These are phyloP conservation scores for Stegophylla sp. DNA, from an alignment of 2,888 invertebrate species.

Conservation along the genomic window DNA sequence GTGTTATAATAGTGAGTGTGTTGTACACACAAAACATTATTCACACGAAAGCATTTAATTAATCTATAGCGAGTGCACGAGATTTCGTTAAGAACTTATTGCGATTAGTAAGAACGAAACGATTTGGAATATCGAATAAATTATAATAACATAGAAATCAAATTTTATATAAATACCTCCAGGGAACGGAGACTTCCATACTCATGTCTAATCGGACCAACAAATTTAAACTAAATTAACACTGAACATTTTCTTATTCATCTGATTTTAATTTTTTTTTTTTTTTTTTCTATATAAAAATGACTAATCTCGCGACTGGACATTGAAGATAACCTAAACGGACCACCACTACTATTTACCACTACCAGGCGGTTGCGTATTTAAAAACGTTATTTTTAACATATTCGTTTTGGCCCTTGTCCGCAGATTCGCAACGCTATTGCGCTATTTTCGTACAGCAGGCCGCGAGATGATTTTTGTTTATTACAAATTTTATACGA, in stretches of 20 bases:
- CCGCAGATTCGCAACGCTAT: conserved; percentile 49
- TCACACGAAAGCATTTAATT: not conserved
- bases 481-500: conserved; percentile 32
- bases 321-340: conserved; percentile 53
- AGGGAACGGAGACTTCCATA: conserved; percentile 48
- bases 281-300: conserved; percentile 46
- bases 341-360: conserved; percentile 41
- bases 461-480: conserved; percentile 32
- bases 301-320: conserved; percentile 55
- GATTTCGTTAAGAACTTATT: not conserved
- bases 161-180: conserved; percentile 44
- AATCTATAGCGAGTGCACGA: conserved; percentile 16
- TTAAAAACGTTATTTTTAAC: conserved; percentile 58
- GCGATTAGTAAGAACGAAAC: conserved; percentile 20
- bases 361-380: conserved; percentile 36
- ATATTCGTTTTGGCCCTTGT: conserved; percentile 49
- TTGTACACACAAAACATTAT: not conserved
- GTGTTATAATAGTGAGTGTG: too few relatives aligned
- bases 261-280: not conserved
- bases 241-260: conserved; percentile 56
- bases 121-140: not conserved
- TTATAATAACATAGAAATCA: not conserved
- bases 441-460: conserved; percentile 54
- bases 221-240: conserved; percentile 49
- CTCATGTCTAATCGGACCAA: conserved; percentile 36